Evolutionary conservation across 2,113 vertebrate species (phyloP).

Genomic region (Etheostoma cragini): DNA sequence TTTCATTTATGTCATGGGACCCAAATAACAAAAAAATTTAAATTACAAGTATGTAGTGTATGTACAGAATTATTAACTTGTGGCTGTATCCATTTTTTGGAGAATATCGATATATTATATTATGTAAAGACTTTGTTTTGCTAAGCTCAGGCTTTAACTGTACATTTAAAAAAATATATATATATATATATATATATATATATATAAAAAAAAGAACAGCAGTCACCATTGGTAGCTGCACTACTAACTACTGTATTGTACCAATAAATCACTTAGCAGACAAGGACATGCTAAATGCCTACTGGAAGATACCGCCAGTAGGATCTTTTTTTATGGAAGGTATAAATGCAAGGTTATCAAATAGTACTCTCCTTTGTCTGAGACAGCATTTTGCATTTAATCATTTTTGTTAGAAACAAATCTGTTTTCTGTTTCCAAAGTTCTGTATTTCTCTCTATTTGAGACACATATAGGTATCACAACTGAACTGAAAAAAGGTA

Average conservation of each 20-base stretch:
- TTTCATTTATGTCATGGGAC: not conserved
- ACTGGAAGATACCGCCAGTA: not conserved
- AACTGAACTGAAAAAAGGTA: not conserved
- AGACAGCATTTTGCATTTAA: not conserved
- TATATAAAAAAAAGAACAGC: not conserved
- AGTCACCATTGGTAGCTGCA: not conserved
- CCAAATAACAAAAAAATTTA: not conserved
- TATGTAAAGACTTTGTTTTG: not conserved
- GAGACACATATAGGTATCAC: not conserved
- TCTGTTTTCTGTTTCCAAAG: not conserved
- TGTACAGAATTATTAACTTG: not conserved
- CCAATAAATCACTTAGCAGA: not conserved
- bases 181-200: too few species aligned
- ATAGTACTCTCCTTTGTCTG: constrained; percentile 9
- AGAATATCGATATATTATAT: not conserved
- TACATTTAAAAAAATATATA: not conserved
- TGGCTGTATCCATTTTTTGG: not conserved
- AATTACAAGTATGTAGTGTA: not conserved
- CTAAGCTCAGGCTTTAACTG: not conserved
- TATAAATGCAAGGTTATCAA: not conserved
- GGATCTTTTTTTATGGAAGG: not conserved
- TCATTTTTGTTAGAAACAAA: not conserved
- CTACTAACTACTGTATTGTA: not conserved
- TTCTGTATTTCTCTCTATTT: not conserved
- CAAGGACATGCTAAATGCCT: not conserved